Base-by-base conservation (phyloP, 2,113 vertebrate species). In the Aegotheles bennettii region DNA sequence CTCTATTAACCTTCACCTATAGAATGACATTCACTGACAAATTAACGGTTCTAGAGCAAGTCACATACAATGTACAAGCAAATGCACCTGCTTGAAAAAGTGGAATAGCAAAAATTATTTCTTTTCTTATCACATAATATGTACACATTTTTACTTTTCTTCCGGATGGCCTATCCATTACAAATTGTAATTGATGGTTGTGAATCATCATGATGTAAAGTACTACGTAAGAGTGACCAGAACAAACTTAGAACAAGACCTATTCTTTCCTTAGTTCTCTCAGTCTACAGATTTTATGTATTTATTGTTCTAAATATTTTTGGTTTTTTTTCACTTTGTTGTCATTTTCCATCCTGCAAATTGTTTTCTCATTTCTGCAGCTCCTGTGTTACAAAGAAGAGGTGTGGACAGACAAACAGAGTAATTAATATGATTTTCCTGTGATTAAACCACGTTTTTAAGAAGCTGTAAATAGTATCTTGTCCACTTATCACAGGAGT, bases 381-480 rank as follows among this genome's bases (percentile, higher is more conserved):
- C 18, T 86, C 69, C 76, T 25, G 13, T 63, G 42, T 23, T 61
- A 33, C 21, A 53, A 60, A 87, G 18, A 77, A 2, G 16, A 38
- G 18, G 11, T 76, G 33, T 40, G 63, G 42, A 17, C 6, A 7
- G 12, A 16, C 6, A 91, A 68, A 79, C 35, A 63, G 42, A 78
- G 13, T 24, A 74, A 85, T 90, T 77, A 84, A 3, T 40, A 23
- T 21, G 13, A 40, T 84, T 76, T 89, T 16, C 29, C 81, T 67
- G 16, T 35, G 38, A 67, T 92, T 89, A 85, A 91, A 79, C 11
- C 28, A 29, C 18, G 13, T 19, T 89, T 93, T 73, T 70, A 76
- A 77, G 47, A 84, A 56, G 36, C 45, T 80, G 12, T 89, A 89
- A 90, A 91, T 50, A 75, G 38, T 59, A 33, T 80, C 67, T 82